Base-by-base conservation (phyloP, 2,113 vertebrate genomes). In the Brachyhypopomus gauderio region DNA sequence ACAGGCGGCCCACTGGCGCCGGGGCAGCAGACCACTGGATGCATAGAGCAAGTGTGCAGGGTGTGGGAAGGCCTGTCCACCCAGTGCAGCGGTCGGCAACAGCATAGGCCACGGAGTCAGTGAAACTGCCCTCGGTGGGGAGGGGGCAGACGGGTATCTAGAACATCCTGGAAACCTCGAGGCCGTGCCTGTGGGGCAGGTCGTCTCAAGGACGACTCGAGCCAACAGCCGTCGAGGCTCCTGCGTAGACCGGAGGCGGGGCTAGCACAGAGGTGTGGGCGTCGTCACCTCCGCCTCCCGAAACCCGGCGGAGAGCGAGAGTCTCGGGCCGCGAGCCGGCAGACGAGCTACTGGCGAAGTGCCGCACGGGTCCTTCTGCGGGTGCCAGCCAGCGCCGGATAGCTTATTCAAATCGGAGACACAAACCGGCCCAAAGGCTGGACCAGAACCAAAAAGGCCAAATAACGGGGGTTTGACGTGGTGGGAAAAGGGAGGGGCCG, bases 321-420 rank as follows among this genome's bases (percentile, higher is more conserved):
- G 41, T 38, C 62, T 30, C 11, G 55, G 45, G 45, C 60, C 36
- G 25, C 25, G 12, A 71, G 77, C 17, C 55, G 22, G 69, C 48
- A 78, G 3, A 79, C 45, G 67, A 69, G 5, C 62, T 52, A 1
- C 45, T 12, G 3, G 45, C 45, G 12, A 52, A 19, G 55, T 58
- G 23, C 75, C 34, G 56, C 36, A 83, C 23, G 78, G 27, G 80
- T 36, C 38, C 60, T 12, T 63, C 30, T 48, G 64, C 71, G 77
- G 83, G 83, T 78, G 73, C 72, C 9, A 70, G 48, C 77, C 62
- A 79, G 86, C 86, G 87, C 77, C 79, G 66, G 77, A 84, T 86
- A 91, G 88, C 91, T 93, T 93, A 91, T 89, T 88, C 78, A 34
- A 72, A 58, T 81, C 22, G 27, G 30, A 76, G 45, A 52, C 17